Base-by-base conservation (phyloP, 1,140 invertebrate genomes). In the Acyrthosiphon pisum region DNA sequence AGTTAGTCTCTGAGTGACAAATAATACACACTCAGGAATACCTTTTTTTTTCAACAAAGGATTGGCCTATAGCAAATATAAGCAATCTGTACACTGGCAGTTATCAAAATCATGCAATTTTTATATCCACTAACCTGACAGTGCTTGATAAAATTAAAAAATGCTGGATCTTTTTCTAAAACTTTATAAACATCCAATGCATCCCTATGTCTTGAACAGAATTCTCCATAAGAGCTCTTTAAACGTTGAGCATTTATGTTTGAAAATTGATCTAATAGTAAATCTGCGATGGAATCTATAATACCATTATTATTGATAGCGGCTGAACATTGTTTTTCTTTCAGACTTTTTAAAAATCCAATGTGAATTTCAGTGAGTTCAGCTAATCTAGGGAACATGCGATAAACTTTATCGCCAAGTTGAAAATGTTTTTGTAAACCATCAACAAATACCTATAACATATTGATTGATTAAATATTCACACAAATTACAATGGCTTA, bases 1-100 rank as follows among this genome's bases (percentile, higher is more conserved):
- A 7, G 98, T 99, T 26, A 99, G 96, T 94, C 99, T 96, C 95
- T 99, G 98, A 0, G 98, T 99, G 11, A 99, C 98, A 94, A 99
- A 98, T 84, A 99, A 95, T 94, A 99, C 98, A 95, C 98, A 99
- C 95, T 99, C 98, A 3, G 98, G 98, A 93, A 99, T 98, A 91
- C 98, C 98, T 95, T 99, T 98, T 95, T 98, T 98, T 95, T 98
- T 98, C 91, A 99, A 96, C 93, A 99, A 95, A 6, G 98, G 97
- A 95, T 98, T 98, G 50, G 97, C 96, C 95, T 96, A 50, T 9
- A 94, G 94, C 46, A 93, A 68, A 53, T 83, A 94, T 35, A 89
- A 94, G 23, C 26, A 6, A 37, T 37, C 48, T 41, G 11, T 84
- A n/a, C 23, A 83, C 50, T 18, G n/a, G 26, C 22, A 81, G 7